A percentile compares a stretch with the other conserved stretches of the same genome.
Evolutionary conservation across 2,888 invertebrate species (phyloP).

Genomic region (Steinernema carpocapsae): DNA sequence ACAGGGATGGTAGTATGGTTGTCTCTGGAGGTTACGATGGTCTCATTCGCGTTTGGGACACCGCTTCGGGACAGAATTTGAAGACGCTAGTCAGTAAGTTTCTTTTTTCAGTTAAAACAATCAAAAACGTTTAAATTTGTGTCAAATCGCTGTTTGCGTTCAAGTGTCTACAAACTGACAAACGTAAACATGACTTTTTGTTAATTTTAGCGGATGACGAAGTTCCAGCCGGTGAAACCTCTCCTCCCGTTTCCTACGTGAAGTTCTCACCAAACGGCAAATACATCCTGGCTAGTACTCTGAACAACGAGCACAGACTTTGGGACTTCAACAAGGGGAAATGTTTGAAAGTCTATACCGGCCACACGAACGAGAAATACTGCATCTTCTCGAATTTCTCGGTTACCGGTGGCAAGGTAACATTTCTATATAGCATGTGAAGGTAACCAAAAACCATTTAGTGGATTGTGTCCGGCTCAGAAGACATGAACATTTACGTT

Average conservation of each 20-base stretch:
- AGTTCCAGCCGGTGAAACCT: conserved; percentile 82
- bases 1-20: conserved; percentile 88
- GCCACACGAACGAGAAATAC: conserved; percentile 98
- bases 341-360: conserved; percentile 95
- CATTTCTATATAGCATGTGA: not conserved
- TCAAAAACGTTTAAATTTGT: not conserved
- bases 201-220: too few relatives aligned
- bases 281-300: conserved; percentile 94
- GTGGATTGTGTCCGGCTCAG: conserved; percentile 99
- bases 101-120: not conserved
- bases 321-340: conserved; percentile 99
- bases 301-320: conserved; percentile 90
- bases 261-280: conserved; percentile 99
- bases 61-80: conserved; percentile 95
- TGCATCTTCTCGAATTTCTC: conserved; percentile 99
- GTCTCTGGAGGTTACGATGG: conserved; percentile 99
- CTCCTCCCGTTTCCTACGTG: conserved; percentile 98
- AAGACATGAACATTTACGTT: conserved; percentile 96
- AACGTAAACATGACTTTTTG: too few relatives aligned
- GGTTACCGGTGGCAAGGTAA: conserved; percentile 90
- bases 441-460: conserved; percentile 70
- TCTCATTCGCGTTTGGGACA: conserved; percentile 98
- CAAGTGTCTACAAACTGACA: too few relatives aligned
- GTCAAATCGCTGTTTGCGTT: too few relatives aligned
- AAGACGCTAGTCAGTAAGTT: conserved; percentile 85